Evolutionary conservation across 2,797 vertebrate species (phyloP), one percentile per base, ranked within the genome.

Genomic region (Siniperca obscura): DNA sequence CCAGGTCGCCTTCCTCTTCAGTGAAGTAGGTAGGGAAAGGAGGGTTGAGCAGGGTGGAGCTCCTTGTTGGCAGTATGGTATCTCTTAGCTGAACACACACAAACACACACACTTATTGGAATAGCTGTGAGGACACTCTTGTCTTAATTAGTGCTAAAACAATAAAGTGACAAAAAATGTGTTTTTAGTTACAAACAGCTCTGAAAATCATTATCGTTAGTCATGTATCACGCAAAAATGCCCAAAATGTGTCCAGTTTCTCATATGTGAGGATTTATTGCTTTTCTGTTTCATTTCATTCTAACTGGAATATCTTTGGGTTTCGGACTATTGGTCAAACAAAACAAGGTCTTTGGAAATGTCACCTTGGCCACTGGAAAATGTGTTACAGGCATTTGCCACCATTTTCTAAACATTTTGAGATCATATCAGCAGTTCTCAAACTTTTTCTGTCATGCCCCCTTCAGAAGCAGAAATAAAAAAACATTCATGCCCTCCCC

Each of bases 11-110:
- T 0, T 97, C 97, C 70, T 96, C 96, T 84, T 99, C 97, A 30
- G 95, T 94, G 85, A 98, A 99, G 92, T 94, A 98, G 0, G 97
- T 99, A 42, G 98, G 98, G 86, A 99, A 99, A 0, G 98, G 98
- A 16, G 96, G 96, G 60, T 88, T 95, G 89, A 81, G 73, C 27
- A 96, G 92, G 80, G 91, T 89, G 74, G 93, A 81, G 12, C 86
- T 83, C 73, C 93, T 93, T 13, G 59, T 86, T 2, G 96, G 96
- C 70, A 99, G 89, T 0, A 48, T 13, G 4, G 96, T 95, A 75
- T 99, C 98, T 85, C n/a, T 95, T 76, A 99, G 84, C 98, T 99
- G 90, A 90, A 81, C 12, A 79, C 36, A 87, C 50, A 78, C 14
- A 64, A 62, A 74, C n/a, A 64, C 42, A 81, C 3, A 71, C 42